phyloP scores from a whole-genome alignment of 37 sponge, comb jelly and placozoan species.

The Beroe forskalii region DNA sequence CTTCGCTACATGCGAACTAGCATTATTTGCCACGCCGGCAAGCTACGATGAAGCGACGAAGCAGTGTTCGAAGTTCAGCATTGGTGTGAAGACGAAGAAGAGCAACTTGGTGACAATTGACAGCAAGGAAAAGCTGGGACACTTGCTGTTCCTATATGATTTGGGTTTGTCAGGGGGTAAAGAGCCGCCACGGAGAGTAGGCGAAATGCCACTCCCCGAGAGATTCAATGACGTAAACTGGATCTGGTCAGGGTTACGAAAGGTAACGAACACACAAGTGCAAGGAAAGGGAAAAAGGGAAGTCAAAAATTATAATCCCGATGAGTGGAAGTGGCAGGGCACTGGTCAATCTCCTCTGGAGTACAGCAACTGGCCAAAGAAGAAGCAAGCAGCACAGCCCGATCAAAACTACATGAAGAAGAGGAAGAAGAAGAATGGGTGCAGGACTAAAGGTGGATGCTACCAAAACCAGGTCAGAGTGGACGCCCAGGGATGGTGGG shows the following conservation, averaged over 20 bases:
- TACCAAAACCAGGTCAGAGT: slow-evolving; percentile 40
- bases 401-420: not conserved
- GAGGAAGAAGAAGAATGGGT: not conserved
- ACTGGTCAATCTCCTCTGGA: not conserved
- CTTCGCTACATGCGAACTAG: not conserved
- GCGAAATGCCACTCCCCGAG: too few species aligned
- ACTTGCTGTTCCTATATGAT: not conserved
- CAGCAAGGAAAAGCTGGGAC: not conserved
- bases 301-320: not conserved
- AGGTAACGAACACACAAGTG: not conserved
- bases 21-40: not conserved
- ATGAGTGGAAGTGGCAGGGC: not conserved
- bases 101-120: not conserved
- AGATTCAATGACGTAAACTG: too few species aligned
- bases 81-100: not conserved
- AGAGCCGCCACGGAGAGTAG: not conserved
- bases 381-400: not conserved
- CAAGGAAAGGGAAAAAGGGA: not conserved
- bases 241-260: not conserved
- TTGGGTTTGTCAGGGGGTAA: not conserved
- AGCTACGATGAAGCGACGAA: not conserved
- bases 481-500: not conserved
- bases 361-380: not conserved
- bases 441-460: not conserved
- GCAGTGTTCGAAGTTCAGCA: not conserved